A percentile compares a stretch with the other conserved stretches of the same genome.
Conservation (phyloP, 1,140 invertebrate genomes). For the Lutraria rhynchaena region DNA sequence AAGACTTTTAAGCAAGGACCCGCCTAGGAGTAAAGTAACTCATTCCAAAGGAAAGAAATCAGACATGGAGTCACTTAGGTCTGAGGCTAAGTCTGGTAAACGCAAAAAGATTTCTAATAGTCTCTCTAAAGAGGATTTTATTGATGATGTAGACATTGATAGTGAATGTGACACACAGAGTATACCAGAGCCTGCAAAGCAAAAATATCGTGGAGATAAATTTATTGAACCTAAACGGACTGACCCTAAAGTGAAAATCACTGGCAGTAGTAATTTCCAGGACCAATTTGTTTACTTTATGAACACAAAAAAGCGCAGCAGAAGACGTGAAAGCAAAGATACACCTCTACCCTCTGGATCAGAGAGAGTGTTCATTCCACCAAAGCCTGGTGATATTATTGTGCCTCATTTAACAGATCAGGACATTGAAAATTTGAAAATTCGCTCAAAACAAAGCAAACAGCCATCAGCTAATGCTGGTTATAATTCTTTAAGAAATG, state of each 20-base stretch:
- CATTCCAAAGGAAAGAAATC: slow-evolving; percentile 23
- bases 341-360: slow-evolving; percentile 29
- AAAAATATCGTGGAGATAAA: slow-evolving; percentile 66
- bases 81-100: slow-evolving; percentile 21
- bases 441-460: slow-evolving; percentile 45
- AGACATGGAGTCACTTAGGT: slow-evolving; percentile 10
- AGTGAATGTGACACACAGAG: slow-evolving; percentile 49
- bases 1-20: slow-evolving; percentile 29
- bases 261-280: slow-evolving; percentile 74
- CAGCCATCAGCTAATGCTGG: slow-evolving; percentile 7
- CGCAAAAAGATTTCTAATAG: slow-evolving; percentile 22
- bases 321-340: slow-evolving; percentile 66
- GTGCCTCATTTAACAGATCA: slow-evolving; percentile 78
- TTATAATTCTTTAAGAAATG: slow-evolving; percentile 39
- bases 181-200: slow-evolving; percentile 21
- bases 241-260: slow-evolving; percentile 78
- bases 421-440: slow-evolving; percentile 75
- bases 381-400: slow-evolving; percentile 76
- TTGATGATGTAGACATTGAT: slow-evolving; percentile 35
- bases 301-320: slow-evolving; percentile 73
- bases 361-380: slow-evolving; percentile 68
- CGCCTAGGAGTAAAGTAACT: slow-evolving; percentile 13
- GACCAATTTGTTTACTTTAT: slow-evolving; percentile 79
- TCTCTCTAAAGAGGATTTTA: slow-evolving; percentile 18
- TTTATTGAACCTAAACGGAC: slow-evolving; percentile 64